These are phyloP conservation scores for Apocheima hispidaria DNA, from an alignment of 2,888 invertebrate species.

Conservation along the genomic window DNA sequence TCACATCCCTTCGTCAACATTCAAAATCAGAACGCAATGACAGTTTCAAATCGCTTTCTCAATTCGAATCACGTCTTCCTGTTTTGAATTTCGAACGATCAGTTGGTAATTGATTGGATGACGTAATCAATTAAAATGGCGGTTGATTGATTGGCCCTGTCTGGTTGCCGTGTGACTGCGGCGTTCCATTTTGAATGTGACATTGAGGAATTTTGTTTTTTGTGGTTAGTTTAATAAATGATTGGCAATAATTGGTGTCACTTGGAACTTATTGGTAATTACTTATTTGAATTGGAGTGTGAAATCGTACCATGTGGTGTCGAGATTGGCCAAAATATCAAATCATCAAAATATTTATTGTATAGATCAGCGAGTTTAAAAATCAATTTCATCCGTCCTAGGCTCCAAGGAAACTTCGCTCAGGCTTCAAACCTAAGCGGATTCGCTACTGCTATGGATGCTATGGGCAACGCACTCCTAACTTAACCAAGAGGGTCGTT, in stretches of 20 bases:
- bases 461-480: too few relatives aligned
- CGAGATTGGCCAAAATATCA: background rate
- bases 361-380: background rate
- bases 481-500: too few relatives aligned
- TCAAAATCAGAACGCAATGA: conserved; percentile 18
- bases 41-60: conserved; percentile 31
- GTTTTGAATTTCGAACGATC: conserved; percentile 56
- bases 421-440: too few relatives aligned
- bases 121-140: conserved; percentile 62
- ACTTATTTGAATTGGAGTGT: conserved; percentile 14
- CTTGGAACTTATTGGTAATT: conserved; percentile 16
- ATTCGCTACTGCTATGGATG: too few relatives aligned
- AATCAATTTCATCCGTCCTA: too few relatives aligned
- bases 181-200: conserved; percentile 41
- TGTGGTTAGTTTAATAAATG: conserved; percentile 26
- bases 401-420: too few relatives aligned
- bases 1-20: background rate
- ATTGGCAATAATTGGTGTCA: conserved; percentile 24
- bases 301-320: conserved; percentile 1
- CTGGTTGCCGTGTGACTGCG: conserved; percentile 26
- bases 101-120: conserved; percentile 58
- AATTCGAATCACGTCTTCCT: conserved; percentile 49
- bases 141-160: conserved; percentile 59
- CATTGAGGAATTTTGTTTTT: conserved; percentile 33
- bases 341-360: background rate